phyloP scores from a whole-genome alignment of 2,888 invertebrate genomes.

The Synanthedon formicaeformis region DNA sequence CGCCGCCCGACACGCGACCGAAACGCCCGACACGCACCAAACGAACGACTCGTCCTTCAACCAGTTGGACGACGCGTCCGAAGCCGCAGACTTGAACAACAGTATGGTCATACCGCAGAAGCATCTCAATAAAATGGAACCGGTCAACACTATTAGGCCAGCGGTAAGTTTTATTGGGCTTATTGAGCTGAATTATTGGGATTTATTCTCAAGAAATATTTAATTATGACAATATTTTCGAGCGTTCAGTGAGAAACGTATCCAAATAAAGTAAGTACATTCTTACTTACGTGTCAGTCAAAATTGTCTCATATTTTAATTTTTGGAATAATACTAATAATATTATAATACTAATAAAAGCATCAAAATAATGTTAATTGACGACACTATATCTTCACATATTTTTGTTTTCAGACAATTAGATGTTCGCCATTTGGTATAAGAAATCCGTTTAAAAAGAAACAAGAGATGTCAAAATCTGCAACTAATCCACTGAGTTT shows the following conservation, averaged over 20 bases:
- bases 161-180: slow-evolving; percentile 31
- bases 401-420: slow-evolving; percentile 34
- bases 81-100: slow-evolving; percentile 31
- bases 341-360: too few species aligned
- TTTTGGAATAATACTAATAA: too few species aligned
- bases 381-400: neutral
- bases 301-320: too few species aligned
- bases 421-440: slow-evolving; percentile 48
- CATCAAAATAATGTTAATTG: too few species aligned
- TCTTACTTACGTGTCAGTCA: too few species aligned
- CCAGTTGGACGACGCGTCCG: slow-evolving; percentile 41
- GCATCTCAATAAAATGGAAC: slow-evolving; percentile 38
- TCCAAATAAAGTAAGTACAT: too few species aligned
- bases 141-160: slow-evolving; percentile 47
- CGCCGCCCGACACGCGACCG: slow-evolving; percentile 38
- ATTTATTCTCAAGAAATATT: too few species aligned
- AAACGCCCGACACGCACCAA: slow-evolving; percentile 24
- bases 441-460: slow-evolving; percentile 67
- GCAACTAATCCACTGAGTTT: slow-evolving; percentile 48
- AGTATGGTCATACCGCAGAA: slow-evolving; percentile 59
- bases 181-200: too few species aligned
- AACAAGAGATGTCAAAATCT: slow-evolving; percentile 33
- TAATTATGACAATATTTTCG: too few species aligned
- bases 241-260: too few species aligned
- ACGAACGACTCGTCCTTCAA: slow-evolving; percentile 41